Percentiles rank a stretch among this genome's conserved stretches.
These are phyloP conservation scores for Antechinus stuartii DNA, from an alignment of 2,113 vertebrate species.

Conservation along the genomic window DNA sequence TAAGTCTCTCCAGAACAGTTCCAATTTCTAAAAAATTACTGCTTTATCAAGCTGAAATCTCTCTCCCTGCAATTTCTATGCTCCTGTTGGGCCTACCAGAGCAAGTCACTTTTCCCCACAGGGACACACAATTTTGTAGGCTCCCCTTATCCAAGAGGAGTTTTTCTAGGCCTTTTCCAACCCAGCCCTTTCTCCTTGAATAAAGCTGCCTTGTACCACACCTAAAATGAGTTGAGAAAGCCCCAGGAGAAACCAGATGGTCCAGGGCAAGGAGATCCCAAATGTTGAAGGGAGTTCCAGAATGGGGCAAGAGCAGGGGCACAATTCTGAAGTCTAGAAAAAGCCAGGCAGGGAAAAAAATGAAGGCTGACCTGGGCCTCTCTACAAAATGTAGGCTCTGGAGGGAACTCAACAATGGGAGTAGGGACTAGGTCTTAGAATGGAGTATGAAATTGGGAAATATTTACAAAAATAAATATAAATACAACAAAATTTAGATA, in stretches of 20 bases:
- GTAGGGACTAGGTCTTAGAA: background rate
- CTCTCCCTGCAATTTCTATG: too few relatives aligned
- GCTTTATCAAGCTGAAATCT: too few relatives aligned
- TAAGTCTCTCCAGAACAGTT: too few relatives aligned
- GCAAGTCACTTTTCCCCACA: too few relatives aligned
- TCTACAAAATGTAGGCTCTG: background rate
- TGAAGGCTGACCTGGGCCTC: background rate
- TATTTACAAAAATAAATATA: background rate
- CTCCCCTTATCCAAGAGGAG: too few relatives aligned
- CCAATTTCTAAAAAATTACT: too few relatives aligned
- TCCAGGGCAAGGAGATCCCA: background rate
- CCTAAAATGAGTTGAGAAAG: too few relatives aligned
- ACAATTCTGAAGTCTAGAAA: background rate
- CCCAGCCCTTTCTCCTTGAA: too few relatives aligned
- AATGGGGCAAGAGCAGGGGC: background rate
- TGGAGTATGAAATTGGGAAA: background rate
- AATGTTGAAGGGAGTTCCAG: background rate
- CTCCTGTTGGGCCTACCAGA: too few relatives aligned
- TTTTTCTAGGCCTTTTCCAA: too few relatives aligned
- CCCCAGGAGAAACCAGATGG: background rate
- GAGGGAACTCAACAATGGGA: background rate
- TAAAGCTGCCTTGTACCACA: too few relatives aligned
- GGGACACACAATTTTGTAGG: too few relatives aligned
- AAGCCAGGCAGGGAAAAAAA: background rate
- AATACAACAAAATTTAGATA: background rate